These are phyloP conservation scores for Steinernema feltiae DNA, from an alignment of 1,140 invertebrate genomes.

Conservation along the genomic window DNA sequence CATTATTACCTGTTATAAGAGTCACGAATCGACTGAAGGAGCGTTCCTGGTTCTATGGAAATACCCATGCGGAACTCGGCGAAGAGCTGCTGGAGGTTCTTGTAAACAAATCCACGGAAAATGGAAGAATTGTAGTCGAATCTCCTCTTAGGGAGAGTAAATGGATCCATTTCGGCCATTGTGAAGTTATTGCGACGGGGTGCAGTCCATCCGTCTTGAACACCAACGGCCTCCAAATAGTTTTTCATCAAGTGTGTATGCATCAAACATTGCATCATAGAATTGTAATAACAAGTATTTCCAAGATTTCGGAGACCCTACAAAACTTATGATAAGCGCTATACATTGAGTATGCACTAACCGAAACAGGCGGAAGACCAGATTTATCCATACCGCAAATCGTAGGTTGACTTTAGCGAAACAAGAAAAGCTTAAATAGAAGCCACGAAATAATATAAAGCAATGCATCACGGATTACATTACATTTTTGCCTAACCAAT, in stretches of 20 bases:
- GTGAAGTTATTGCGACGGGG: background rate
- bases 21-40: conserved; percentile 42
- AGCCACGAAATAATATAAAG: too few species aligned
- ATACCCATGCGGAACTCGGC: conserved; percentile 38
- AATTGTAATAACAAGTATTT: conserved; percentile 94
- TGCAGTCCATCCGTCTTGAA: conserved; percentile 70
- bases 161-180: background rate
- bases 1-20: background rate
- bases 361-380: conserved; percentile 1
- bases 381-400: background rate
- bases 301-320: conserved; percentile 69
- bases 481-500: too few species aligned
- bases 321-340: background rate
- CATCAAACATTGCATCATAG: conserved; percentile 71
- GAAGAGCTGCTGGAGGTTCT: conserved; percentile 33
- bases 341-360: background rate
- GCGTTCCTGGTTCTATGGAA: conserved; percentile 19
- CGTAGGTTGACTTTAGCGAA: too few species aligned
- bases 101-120: conserved; percentile 11
- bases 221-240: conserved; percentile 67
- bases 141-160: background rate
- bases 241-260: conserved; percentile 33
- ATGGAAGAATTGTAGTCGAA: background rate
- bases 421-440: too few species aligned
- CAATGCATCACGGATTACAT: too few species aligned